Percentiles rank a stretch among this genome's conserved stretches.
phyloP scores from a whole-genome alignment of 2,113 vertebrate species.

The Lathamus discolor region DNA sequence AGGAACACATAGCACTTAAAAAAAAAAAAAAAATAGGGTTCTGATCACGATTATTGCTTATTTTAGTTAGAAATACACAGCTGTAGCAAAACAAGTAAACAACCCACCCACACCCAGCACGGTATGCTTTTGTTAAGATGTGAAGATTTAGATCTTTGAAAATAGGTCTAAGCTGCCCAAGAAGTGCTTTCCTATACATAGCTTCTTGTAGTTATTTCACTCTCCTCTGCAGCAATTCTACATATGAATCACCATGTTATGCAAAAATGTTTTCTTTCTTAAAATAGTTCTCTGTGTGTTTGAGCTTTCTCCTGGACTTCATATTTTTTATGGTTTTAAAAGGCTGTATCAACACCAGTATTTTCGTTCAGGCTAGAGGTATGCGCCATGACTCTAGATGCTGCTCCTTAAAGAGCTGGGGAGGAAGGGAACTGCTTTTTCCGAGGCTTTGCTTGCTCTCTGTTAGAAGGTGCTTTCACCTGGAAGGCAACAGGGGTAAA shows the following conservation, averaged over 20 bases:
- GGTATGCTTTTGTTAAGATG: background rate
- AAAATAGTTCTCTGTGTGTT: background rate
- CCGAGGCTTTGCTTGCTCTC: background rate
- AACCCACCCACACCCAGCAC: background rate
- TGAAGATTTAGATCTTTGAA: background rate
- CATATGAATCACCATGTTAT: background rate
- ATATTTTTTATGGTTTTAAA: background rate
- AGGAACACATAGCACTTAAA: background rate
- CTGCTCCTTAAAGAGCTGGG: background rate
- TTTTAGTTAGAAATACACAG: background rate
- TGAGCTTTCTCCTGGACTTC: background rate
- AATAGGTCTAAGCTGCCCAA: background rate
- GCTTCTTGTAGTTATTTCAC: background rate
- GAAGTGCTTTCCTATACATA: background rate
- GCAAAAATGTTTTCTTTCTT: conserved; percentile 2
- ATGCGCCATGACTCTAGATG: background rate
- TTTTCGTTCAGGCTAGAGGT: background rate
- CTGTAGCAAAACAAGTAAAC: background rate
- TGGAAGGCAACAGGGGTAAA: background rate
- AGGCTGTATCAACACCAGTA: background rate
- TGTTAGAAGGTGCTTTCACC: background rate
- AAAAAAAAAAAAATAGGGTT: background rate
- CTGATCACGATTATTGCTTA: background rate
- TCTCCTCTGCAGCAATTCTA: background rate
- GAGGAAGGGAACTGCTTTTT: background rate